Percentiles rank a stretch among this genome's conserved stretches.
Conservation (phyloP, 2,797 vertebrate species). For the Chanos chanos region DNA sequence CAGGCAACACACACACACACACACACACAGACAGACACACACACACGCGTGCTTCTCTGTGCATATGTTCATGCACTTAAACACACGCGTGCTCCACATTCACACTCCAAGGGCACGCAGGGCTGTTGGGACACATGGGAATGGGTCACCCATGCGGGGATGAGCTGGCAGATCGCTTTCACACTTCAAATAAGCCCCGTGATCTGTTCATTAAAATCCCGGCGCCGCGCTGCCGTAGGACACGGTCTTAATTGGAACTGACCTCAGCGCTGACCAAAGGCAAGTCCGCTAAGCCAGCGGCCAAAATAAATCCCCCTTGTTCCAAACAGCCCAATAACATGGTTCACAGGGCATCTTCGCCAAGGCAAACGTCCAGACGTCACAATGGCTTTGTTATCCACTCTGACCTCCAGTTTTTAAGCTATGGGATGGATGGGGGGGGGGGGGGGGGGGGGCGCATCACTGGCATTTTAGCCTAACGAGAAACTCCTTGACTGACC, state of each 20-base stretch:
- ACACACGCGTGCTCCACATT: not conserved
- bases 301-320: not conserved
- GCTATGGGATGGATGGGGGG: too few species aligned
- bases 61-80: not conserved
- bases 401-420: too few species aligned
- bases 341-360: not conserved
- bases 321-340: not conserved
- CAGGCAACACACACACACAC: not conserved
- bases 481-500: too few species aligned
- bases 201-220: constrained; percentile 27
- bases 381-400: constrained; percentile 15
- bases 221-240: constrained; percentile 11
- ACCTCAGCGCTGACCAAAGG: constrained; percentile 19
- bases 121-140: constrained; percentile 10
- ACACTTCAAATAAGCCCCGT: constrained; percentile 25
- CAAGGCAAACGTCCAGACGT: not conserved
- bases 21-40: not conserved
- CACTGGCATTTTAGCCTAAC: too few species aligned
- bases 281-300: not conserved
- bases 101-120: not conserved
- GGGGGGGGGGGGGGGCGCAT: too few species aligned
- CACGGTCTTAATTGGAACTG: constrained; percentile 19
- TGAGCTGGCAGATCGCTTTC: constrained; percentile 23
- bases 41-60: not conserved
- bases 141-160: constrained; percentile 11